Evolutionary conservation across 2,113 vertebrate genomes (phyloP), one percentile per base, ranked within the genome.

Genomic region (Pelusios castaneus): DNA sequence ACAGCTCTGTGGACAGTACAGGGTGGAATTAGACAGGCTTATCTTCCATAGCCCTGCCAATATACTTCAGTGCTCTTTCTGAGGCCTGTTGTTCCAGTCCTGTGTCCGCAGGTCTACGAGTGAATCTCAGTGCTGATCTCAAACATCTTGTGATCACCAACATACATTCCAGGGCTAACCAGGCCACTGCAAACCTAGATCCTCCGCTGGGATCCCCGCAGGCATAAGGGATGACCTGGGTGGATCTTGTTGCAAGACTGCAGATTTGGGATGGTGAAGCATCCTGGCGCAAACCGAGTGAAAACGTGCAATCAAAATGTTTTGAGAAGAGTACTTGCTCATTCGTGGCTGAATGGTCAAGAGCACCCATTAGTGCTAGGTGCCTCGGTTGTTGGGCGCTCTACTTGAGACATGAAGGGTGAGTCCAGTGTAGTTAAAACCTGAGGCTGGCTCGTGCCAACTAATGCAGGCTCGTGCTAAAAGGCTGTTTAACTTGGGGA

Each of bases 251-350:
- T 49, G 43, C 51, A 25, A 3, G 70, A 38, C 17, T 10, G 25
- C 76, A 14, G 43, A 41, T 73, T 93, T 91, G 73, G 55, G 41
- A 55, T 89, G 47, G 79, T 63, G n/a, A 45, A 2, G 21, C 84
- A 41, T n/a, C 45, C 13, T 54, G 29, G 47, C 27, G 8, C 2
- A 19, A 45, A 27, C 73, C 27, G 24, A 27, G 27, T 2, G 2
- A 41, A 76, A 76, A 76, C 2, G 0, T 34, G 63, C 51, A 87
- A 80, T 13, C 80, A 58, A 58, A 10, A 58, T 52, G 45, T 11
- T 56, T 6, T 82, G 49, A 54, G 80, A 84, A 85, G 56, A n/a
- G 38, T 5, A 67, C 10, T 75, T 19, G 4, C 0, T 0, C 56
- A 51, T 43, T 70, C 85, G 63, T 27, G 93, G 75, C 29, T 43